These are phyloP conservation scores for Falco novaeseelandiae DNA, from an alignment of 2,797 vertebrate species.

Conservation along the genomic window DNA sequence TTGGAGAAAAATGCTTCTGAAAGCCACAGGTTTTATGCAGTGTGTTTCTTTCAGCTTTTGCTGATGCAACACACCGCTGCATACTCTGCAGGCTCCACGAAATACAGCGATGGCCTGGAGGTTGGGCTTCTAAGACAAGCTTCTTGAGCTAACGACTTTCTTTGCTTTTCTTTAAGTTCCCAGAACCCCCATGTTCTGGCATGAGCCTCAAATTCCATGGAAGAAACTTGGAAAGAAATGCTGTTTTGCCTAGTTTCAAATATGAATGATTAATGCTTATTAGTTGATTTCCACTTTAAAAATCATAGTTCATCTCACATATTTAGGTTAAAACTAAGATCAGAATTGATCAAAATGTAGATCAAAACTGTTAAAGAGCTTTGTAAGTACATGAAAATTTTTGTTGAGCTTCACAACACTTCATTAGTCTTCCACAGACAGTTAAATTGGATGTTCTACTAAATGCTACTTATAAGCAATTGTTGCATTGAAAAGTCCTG, in stretches of 20 bases:
- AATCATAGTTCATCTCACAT: neutral
- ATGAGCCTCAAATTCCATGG: neutral
- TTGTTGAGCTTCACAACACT: neutral
- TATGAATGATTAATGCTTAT: neutral
- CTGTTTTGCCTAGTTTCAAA: neutral
- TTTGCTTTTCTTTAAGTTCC: neutral
- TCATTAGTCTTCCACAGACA: neutral
- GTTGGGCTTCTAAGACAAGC: neutral
- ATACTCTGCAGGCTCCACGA: neutral
- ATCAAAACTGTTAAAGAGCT: neutral
- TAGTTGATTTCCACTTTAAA: neutral
- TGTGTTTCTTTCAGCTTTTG: neutral
- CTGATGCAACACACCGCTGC: neutral
- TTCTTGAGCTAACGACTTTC: neutral
- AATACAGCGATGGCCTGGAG: neutral
- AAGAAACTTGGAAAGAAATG: neutral
- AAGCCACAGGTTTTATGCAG: neutral
- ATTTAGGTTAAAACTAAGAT: neutral
- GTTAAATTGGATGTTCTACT: neutral
- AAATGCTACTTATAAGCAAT: neutral
- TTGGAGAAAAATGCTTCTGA: neutral
- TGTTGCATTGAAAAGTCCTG: neutral
- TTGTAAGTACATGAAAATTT: neutral
- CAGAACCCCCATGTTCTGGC: accelerated
- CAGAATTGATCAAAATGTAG: neutral